A percentile compares a stretch with the other conserved stretches of the same genome.
These are phyloP conservation scores for Cheirogaleus medius DNA, from an alignment of 2,113 vertebrate genomes.

Conservation along the genomic window DNA sequence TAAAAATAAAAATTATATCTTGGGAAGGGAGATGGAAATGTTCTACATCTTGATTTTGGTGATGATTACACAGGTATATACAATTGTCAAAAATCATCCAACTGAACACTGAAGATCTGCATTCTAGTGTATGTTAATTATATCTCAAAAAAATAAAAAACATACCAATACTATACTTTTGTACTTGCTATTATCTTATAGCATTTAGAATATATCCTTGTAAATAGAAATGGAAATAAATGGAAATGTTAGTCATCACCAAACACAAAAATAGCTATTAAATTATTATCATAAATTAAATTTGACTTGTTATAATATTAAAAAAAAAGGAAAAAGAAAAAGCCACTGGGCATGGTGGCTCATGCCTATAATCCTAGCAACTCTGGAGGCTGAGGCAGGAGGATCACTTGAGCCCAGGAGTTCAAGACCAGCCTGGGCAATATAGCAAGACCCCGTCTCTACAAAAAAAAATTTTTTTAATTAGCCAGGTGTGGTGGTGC, in stretches of 20 bases:
- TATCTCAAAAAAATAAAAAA: background rate
- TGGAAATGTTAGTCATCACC: background rate
- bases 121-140: background rate
- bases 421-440: background rate
- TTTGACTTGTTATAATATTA: background rate
- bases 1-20: background rate
- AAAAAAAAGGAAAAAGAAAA: background rate
- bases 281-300: background rate
- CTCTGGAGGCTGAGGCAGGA: background rate
- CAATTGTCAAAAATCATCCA: background rate
- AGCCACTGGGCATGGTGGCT: background rate
- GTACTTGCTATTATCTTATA: background rate
- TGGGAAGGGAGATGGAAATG: background rate
- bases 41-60: background rate
- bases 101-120: background rate
- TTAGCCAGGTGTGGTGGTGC: background rate
- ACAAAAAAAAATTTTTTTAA: background rate
- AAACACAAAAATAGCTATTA: background rate
- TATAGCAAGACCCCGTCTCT: background rate
- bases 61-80: background rate
- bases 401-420: background rate
- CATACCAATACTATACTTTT: background rate
- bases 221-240: conserved; percentile 32
- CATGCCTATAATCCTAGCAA: background rate
- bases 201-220: background rate